A percentile compares a stretch with the other conserved stretches of the same genome.
These are phyloP conservation scores for Lithobius niger DNA, from an alignment of 1,140 invertebrate species.

Conservation along the genomic window DNA sequence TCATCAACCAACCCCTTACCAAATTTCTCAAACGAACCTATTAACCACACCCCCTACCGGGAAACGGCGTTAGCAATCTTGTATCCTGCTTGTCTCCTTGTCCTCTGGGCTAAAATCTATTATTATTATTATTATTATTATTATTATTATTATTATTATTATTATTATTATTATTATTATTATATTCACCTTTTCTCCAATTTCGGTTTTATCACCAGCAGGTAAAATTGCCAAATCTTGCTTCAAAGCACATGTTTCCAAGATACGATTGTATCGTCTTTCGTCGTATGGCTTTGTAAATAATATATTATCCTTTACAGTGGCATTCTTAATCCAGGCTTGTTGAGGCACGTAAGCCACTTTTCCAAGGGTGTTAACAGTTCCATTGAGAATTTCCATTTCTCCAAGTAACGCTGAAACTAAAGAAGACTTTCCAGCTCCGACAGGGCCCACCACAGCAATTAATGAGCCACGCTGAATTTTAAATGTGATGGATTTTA, in stretches of 20 bases:
- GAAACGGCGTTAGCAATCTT: no score
- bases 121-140: no score
- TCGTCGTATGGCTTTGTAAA: slow-evolving; percentile 57
- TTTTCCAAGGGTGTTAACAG: slow-evolving; percentile 18
- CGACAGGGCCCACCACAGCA: slow-evolving; percentile 33
- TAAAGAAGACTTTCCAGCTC: slow-evolving; percentile 35
- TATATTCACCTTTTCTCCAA: slow-evolving; percentile 61
- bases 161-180: no score
- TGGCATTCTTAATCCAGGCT: slow-evolving; percentile 43
- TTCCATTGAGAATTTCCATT: slow-evolving; percentile 22
- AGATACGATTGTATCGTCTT: slow-evolving; percentile 58
- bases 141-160: no score
- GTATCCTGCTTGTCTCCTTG: no score
- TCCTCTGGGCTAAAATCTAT: no score
- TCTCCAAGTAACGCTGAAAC: slow-evolving; percentile 33
- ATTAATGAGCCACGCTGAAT: slow-evolving; percentile 16
- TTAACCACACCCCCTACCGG: no score
- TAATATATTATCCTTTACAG: slow-evolving; percentile 73
- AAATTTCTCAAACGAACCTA: no score
- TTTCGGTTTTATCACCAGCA: slow-evolving; percentile 79
- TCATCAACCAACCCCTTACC: no score
- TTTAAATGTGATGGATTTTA: slow-evolving; percentile 13
- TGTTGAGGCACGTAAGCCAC: slow-evolving; percentile 39
- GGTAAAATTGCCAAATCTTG: slow-evolving; percentile 76
- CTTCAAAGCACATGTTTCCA: slow-evolving; percentile 68